Evolutionary conservation across 2,113 vertebrate genomes (phyloP).

Genomic region (Micronycteris hirsuta): DNA sequence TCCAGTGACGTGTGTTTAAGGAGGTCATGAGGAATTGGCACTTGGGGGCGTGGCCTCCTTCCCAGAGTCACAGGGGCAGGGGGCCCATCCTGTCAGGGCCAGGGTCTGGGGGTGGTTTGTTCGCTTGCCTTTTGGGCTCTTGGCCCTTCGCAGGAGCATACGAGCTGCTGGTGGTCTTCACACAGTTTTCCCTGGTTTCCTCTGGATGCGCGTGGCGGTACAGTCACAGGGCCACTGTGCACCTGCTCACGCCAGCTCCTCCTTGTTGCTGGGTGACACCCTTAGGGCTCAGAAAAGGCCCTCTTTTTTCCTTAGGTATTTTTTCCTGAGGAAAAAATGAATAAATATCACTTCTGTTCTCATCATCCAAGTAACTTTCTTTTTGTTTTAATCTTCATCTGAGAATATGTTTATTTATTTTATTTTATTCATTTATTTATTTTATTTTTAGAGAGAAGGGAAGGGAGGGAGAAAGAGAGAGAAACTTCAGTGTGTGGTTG

Average conservation of each 20-base stretch:
- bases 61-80: accelerated
- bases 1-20: not conserved
- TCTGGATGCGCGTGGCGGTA: not conserved
- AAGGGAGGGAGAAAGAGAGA: too few species aligned
- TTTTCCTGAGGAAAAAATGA: not conserved
- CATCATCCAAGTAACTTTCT: not conserved
- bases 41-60: not conserved
- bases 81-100: not conserved
- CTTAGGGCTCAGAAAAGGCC: not conserved
- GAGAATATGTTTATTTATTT: too few species aligned
- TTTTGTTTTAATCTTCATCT: too few species aligned
- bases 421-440: too few species aligned
- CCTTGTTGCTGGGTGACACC: not conserved
- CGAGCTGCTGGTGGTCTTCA: too few species aligned
- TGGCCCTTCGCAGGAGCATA: not conserved
- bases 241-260: not conserved
- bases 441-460: too few species aligned
- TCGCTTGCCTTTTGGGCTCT: not conserved
- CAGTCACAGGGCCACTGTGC: not conserved
- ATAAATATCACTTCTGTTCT: too few species aligned
- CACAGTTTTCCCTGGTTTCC: not conserved
- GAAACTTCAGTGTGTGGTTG: too few species aligned
- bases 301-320: not conserved
- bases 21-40: not conserved
- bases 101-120: not conserved